Conservation (phyloP, 2,888 invertebrate genomes). For the Zelleria hepariella region DNA sequence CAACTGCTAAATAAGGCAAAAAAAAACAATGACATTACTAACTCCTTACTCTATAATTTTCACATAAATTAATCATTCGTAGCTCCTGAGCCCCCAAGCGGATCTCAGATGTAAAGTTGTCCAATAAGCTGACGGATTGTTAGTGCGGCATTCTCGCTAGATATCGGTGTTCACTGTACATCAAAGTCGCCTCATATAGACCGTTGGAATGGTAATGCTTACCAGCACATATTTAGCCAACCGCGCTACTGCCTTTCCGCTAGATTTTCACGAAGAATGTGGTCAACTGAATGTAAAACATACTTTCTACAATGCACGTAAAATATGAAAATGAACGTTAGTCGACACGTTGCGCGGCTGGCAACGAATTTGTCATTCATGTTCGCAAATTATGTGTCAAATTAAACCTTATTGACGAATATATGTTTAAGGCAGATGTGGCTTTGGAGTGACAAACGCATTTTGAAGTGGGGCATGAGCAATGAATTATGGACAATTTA, state of each 20-base stretch:
- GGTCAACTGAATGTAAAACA: no score
- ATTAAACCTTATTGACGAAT: no score
- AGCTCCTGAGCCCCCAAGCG: neutral
- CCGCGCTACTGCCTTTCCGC: neutral
- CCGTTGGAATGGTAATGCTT: neutral
- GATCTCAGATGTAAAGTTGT: slow-evolving; percentile 9
- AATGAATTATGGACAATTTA: no score
- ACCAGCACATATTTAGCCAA: neutral
- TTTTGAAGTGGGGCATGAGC: no score
- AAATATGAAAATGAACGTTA: no score
- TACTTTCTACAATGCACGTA: no score
- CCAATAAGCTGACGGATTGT: slow-evolving; percentile 11
- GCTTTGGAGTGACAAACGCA: no score
- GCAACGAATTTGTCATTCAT: no score
- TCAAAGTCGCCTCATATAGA: neutral
- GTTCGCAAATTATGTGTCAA: no score
- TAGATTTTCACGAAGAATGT: neutral
- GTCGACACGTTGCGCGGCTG: no score
- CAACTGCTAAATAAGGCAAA: neutral
- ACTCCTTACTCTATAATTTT: neutral
- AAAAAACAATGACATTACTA: neutral
- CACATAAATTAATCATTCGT: neutral
- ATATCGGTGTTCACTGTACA: neutral
- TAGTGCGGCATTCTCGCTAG: neutral
- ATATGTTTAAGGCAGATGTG: no score